Base-by-base conservation (phyloP, 2,113 vertebrate species). In the Mormyrus iriodes region DNA sequence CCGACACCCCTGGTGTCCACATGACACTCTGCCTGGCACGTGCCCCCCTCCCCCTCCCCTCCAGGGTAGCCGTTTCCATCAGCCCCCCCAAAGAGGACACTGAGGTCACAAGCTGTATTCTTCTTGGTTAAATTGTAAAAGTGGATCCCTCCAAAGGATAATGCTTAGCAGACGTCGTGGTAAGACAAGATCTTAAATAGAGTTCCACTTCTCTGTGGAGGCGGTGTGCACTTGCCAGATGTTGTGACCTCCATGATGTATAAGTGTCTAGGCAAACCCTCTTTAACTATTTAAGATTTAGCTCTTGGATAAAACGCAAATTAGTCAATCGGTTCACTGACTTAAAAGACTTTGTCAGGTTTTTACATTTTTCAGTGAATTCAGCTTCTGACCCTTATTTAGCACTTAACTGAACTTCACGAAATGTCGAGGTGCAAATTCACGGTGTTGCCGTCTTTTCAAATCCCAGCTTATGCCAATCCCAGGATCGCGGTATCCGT, bases 101-200 rank as follows among this genome's bases (percentile, higher is more conserved):
- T 31, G 51, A 53, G 48, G 49, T 86, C 85, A 86, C 48, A 48
- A 35, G 85, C 55, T n/a, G 6, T 51, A 42, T 53, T 53, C 27
- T 69, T 21, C n/a, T 46, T 84, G 82, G 82, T 44, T 84, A 9
- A 48, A 84, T 48, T 46, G 27, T 35, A 86, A 55, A 55, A 35
- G n/a, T 31, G 31, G 49, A 86, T 86, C 51, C 35, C 86, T 46
- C n/a, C 10, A 61, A 55, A 61, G 39, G 35, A 87, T 65, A 87
- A 87, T 61, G 55, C n/a, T 86, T 35, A 61, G 86, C 86, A 87
- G 86, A 61, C 55, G 17, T 86, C 31, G 51, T 31, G 51, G 85
- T 55, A 21, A 86, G 85, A 53, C 49, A 39, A 35, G 51, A 86
- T 53, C 15, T 86, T 55, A 86, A 52, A 51, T 31, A 13, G 49